Evolutionary conservation across 1,140 invertebrate genomes (phyloP), one percentile per base, ranked within the genome.

Genomic region (Halyomorpha halys): DNA sequence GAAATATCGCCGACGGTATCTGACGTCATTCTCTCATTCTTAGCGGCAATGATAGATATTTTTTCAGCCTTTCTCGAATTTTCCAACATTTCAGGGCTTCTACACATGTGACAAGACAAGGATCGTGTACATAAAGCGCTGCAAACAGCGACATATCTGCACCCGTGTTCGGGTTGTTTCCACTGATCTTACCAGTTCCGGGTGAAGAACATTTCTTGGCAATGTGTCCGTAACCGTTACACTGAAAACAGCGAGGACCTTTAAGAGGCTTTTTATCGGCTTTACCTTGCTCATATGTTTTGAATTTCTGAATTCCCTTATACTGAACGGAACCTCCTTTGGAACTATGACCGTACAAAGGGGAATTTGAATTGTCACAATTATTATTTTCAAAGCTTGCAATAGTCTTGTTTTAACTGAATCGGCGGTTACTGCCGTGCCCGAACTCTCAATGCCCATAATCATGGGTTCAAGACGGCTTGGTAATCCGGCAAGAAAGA

Each of bases 381-480:
- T 56, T 56, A 56, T 25, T 56, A n/a, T n/a, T n/a, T n/a, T n/a
- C n/a, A 11, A 9, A 39, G 13, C 34, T 39, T 77, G 72, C 23
- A 76, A 49, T 9, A 76, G 67, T 70, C 75, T 76, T 30, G 71
- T 68, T 56, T 23, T 56, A 27, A 56, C 18, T 16, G 23, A 56
- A 15, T 25, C 15, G 2, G 15, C 73, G 51, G 59, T 60, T 19
- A 71, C 70, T 21, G 70, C n/a, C n/a, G n/a, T n/a, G n/a, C n/a
- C n/a, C n/a, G n/a, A n/a, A n/a, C n/a, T n/a, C n/a, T n/a, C n/a
- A n/a, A n/a, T 63, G 2, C 69, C 72, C 72, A 76, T 76, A 9
- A 76, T 76, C 74, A 76, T 76, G 0, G 75, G 72, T 61, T 71
- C 67, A 69, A 73, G 75, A 14, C 71, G 63, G 15, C 74, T 72